Base-by-base conservation (phyloP, 2,797 vertebrate species). In the Platalea minor region DNA sequence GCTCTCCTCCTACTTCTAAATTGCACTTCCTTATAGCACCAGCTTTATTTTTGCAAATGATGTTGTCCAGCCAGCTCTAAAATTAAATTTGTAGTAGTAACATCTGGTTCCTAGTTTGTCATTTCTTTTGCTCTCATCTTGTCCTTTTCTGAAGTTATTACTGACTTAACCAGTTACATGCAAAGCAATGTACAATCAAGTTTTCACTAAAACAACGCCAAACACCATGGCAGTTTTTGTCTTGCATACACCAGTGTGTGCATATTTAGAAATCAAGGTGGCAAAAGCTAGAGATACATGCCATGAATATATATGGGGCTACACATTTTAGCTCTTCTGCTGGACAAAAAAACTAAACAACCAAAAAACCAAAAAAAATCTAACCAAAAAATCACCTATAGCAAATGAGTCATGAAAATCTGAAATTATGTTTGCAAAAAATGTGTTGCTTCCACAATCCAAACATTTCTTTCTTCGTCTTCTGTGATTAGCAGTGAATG, bases 31-130 rank as follows among this genome's bases (percentile, higher is more conserved):
- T 90, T 54, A 37, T 17, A 85, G 17, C 29, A 91, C 5, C 11
- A 85, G 46, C 16, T 84, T 65, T 46, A 81, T 74, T 91, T 91
- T 96, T 95, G 89, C 25, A 90, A 89, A 81, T 94, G 7, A 74
- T 83, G 37, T 72, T 97, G 93, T 48, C 77, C 63, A 92, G 60
- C 24, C 69, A 82, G 41, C 77, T 89, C 46, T 94, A 78, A 93
- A 89, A 96, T 77, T 43, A 54, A 80, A 89, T 96, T 88, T 96
- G 79, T 93, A 51, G 79, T 43, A 86, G 75, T 59, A 93, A 73
- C 51, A 85, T 82, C 75, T 92, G 70, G 33, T 83, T 95, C 68
- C 93, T 93, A 67, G 14, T 83, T 85, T 93, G 91, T 68, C 61
- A 59, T 17, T 87, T 91, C 64, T 70, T 96, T 89, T 95, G 25